These are phyloP conservation scores for Diorhabda sublineata DNA, from an alignment of 1,140 invertebrate genomes.

Conservation along the genomic window DNA sequence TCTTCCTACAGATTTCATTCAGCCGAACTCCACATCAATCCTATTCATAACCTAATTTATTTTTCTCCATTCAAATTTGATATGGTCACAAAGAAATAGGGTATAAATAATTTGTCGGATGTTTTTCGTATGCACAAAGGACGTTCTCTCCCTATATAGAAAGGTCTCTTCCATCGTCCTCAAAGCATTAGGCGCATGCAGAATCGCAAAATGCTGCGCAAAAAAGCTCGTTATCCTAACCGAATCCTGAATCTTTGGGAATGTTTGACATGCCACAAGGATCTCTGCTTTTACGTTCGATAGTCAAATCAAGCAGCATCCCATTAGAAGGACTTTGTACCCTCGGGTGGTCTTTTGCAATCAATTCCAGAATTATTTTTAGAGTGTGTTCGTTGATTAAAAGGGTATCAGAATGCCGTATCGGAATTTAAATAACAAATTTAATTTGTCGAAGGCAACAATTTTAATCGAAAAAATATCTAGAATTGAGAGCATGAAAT, in stretches of 20 bases:
- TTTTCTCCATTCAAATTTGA: slow-evolving; percentile 12
- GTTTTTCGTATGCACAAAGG: slow-evolving; percentile 18
- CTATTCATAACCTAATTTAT: slow-evolving; percentile 3
- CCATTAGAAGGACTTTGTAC: slow-evolving; percentile 10
- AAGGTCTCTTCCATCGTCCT: slow-evolving; percentile 17
- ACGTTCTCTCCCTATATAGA: slow-evolving; percentile 9
- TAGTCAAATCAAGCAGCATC: not conserved
- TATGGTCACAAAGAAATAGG: slow-evolving; percentile 14
- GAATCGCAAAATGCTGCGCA: slow-evolving; percentile 16
- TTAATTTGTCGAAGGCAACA: not conserved
- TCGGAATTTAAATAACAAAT: slow-evolving; percentile 3
- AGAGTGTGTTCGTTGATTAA: not conserved
- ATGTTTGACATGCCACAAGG: slow-evolving; percentile 16
- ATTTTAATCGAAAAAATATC: not conserved
- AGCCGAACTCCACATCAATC: not conserved
- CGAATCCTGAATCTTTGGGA: slow-evolving; percentile 5
- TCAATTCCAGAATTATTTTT: not conserved
- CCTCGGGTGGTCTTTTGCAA: not conserved
- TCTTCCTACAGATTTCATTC: not conserved
- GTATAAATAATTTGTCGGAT: slow-evolving; percentile 20
- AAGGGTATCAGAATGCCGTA: not conserved
- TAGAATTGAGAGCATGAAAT: not conserved
- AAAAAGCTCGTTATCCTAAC: slow-evolving; percentile 19
- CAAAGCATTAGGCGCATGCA: slow-evolving; percentile 15
- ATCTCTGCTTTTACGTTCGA: slow-evolving; percentile 8